Conservation (phyloP, 2,113 vertebrate genomes). For the Carollia perspicillata region DNA sequence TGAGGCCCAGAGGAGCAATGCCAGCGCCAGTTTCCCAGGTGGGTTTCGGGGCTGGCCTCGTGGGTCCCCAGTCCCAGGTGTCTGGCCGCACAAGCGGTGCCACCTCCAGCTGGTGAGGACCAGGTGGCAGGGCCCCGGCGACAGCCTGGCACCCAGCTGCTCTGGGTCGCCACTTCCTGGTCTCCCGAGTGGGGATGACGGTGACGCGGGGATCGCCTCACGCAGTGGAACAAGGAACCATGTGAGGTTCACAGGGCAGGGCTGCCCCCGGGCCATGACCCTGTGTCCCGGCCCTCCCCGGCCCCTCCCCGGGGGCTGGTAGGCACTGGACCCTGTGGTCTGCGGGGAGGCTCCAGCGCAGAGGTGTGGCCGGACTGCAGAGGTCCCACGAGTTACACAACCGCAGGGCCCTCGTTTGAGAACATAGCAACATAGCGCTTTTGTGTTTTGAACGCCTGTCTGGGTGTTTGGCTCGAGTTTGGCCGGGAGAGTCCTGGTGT, state of each 20-base stretch:
- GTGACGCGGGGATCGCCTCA: accelerated
- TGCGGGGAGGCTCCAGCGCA: accelerated
- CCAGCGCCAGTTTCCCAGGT: too few species aligned
- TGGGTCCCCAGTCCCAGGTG: accelerated
- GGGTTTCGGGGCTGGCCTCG: background rate
- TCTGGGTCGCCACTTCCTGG: background rate
- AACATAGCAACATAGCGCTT: background rate
- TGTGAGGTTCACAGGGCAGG: accelerated
- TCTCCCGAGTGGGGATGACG: background rate
- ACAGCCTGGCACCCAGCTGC: accelerated
- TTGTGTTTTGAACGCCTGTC: background rate
- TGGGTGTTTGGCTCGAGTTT: background rate
- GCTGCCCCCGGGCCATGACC: accelerated
- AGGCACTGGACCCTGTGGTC: accelerated
- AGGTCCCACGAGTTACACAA: too few species aligned
- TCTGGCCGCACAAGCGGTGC: accelerated
- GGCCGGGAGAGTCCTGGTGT: background rate
- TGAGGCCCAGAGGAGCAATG: too few species aligned
- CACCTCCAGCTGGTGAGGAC: background rate
- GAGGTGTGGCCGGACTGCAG: background rate
- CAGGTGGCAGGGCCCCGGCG: accelerated
- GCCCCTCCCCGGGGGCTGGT: background rate
- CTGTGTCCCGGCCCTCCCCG: accelerated
- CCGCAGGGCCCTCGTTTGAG: accelerated
- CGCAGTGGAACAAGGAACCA: background rate